Base-by-base conservation (phyloP, 2,888 invertebrate species). In the Alloplasta piceator region DNA sequence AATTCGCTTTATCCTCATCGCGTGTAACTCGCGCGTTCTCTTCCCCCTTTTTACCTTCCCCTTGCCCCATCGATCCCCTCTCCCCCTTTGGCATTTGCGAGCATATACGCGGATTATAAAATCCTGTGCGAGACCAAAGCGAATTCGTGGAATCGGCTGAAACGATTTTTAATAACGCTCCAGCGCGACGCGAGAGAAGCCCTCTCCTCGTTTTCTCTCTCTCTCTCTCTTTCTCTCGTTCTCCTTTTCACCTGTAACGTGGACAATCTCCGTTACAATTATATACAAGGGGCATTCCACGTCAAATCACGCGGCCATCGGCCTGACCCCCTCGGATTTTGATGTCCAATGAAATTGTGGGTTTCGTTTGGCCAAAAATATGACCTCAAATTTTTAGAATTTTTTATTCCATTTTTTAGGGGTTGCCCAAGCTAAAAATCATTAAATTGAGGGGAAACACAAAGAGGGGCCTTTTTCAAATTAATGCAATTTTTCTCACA, bases 131-230 rank as follows among this genome's bases (percentile, higher is more conserved):
- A 70, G 55, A 80, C 75, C 74, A 52, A 74, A 43, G 55, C 75
- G 75, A 72, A 67, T 72, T 80, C 80, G 76, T 52, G 43, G 80
- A 80, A 81, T 70, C 67, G 70, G 63, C 26, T 61, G 78, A 80
- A 81, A 78, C 68, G 72, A 81, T 83, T 76, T 83, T 83, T 83
- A 81, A 80, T 83, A 71, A 71, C 64, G 60, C 63, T 60, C 63
- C 41, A 74, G 66, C 63, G 41, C 68, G 68, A 63, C 60, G 46
- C 43, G 46, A 43, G 26, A 46, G 38, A 66, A n/a, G 3, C 4
- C 48, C 48, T 48, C 48, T 9, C 12, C 1, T 26, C 26, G 12
- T 10, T 48, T 52, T 68, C 56, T 39, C 41, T 38, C 68, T 68
- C 26, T 43, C 56, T 41, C 68, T 12, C 39, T 67, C 50, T n/a